These are phyloP conservation scores for Lampropteryx suffumata DNA, from an alignment of 2,888 invertebrate genomes.

Conservation along the genomic window DNA sequence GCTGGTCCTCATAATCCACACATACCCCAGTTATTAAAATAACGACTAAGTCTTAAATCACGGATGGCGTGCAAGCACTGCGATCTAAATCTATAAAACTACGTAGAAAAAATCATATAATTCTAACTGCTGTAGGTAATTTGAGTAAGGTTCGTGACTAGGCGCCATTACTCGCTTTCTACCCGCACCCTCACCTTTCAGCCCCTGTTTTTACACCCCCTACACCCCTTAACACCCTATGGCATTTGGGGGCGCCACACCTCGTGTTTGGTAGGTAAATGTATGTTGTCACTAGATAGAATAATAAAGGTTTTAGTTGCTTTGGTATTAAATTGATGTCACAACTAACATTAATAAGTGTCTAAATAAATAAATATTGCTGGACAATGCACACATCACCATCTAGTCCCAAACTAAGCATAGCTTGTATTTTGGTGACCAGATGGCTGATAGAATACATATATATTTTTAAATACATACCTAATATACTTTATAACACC, in stretches of 20 bases:
- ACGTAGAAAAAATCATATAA: constrained; percentile 29
- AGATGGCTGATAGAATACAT: no score
- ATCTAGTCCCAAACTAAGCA: no score
- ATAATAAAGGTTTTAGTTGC: constrained; percentile 11
- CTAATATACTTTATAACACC: no score
- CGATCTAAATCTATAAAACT: constrained; percentile 38
- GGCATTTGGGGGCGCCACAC: constrained; percentile 54
- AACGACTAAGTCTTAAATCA: constrained; percentile 37
- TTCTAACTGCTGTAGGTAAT: constrained; percentile 37
- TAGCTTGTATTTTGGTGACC: no score
- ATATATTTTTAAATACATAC: no score
- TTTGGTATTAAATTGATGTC: constrained; percentile 9
- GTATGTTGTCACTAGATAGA: constrained; percentile 31
- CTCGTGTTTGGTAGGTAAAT: constrained; percentile 47
- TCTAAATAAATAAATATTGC: no score
- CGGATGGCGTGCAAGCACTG: constrained; percentile 40
- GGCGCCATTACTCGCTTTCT: constrained; percentile 71
- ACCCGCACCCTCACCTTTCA: constrained; percentile 45
- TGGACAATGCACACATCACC: no score
- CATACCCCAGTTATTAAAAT: constrained; percentile 30
- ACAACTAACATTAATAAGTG: no score
- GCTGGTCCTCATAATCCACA: constrained; percentile 15
- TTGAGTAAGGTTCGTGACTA: constrained; percentile 72
- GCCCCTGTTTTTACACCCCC: constrained; percentile 40
- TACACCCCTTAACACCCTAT: constrained; percentile 31